phyloP scores from a whole-genome alignment of 2,797 vertebrate genomes.

The Melanotaenia maccullochi region DNA sequence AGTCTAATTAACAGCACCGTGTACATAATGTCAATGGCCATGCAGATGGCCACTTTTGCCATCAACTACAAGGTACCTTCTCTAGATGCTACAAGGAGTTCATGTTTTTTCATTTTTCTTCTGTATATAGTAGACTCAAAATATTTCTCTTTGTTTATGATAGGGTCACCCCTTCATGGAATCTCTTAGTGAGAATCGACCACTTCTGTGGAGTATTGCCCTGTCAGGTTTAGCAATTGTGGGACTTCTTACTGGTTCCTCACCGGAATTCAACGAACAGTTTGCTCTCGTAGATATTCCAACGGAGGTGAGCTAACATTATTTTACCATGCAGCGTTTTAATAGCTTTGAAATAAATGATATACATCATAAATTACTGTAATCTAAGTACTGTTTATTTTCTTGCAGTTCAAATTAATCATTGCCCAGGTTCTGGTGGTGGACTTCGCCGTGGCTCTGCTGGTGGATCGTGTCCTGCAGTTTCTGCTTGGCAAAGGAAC shows the following conservation, averaged over 20 bases:
- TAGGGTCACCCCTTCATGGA: conserved; percentile 98
- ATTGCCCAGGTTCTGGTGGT: conserved; percentile 91
- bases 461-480: conserved; percentile 91
- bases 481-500: conserved; percentile 92
- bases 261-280: conserved; percentile 94
- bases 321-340: conserved; percentile 1
- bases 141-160: conserved; percentile 17
- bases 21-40: conserved; percentile 99
- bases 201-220: conserved; percentile 93
- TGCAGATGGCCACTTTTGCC: conserved; percentile 99
- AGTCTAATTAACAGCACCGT: conserved; percentile 98
- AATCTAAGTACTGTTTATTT: conserved; percentile 19
- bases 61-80: conserved; percentile 96
- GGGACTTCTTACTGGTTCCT: conserved; percentile 90
- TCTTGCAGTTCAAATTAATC: conserved; percentile 90
- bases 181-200: conserved; percentile 92
- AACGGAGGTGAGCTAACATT: conserved; percentile 83
- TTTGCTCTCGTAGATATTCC: conserved; percentile 97
- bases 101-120: not conserved
- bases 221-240: conserved; percentile 90
- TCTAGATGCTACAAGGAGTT: not conserved
- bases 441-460: conserved; percentile 90
- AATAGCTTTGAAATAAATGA: conserved; percentile 1
- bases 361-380: not conserved
- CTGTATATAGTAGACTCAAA: conserved; percentile 15